phyloP scores from a whole-genome alignment of 2,888 invertebrate species.

The Formica aserva region DNA sequence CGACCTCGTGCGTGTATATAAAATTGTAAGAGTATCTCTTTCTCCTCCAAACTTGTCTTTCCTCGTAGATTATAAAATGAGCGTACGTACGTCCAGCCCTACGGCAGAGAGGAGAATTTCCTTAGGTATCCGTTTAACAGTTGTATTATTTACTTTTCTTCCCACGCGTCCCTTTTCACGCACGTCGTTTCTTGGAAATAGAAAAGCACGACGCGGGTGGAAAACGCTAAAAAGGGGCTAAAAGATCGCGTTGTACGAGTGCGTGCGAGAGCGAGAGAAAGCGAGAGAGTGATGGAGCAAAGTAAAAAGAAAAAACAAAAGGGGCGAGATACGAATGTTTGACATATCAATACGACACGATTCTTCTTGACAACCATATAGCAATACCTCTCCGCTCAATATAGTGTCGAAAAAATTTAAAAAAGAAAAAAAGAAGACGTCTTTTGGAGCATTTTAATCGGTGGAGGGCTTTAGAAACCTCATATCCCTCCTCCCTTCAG shows the following conservation, averaged over 20 bases:
- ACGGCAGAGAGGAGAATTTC: constrained; percentile 24
- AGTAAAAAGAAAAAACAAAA: constrained; percentile 31
- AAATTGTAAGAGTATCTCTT: constrained; percentile 22
- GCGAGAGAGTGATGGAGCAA: constrained; percentile 42
- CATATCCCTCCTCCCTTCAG: not conserved
- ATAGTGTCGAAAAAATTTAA: constrained; percentile 70
- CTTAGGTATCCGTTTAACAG: not conserved
- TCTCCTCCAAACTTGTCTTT: not conserved
- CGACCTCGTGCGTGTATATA: constrained; percentile 40
- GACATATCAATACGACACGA: constrained; percentile 81
- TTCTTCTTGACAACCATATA: constrained; percentile 77
- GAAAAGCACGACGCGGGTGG: not conserved
- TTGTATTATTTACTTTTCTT: constrained; percentile 1
- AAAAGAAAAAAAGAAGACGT: constrained; percentile 50
- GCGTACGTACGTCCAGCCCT: constrained; percentile 53
- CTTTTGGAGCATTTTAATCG: constrained; percentile 73
- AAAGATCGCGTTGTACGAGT: constrained; percentile 16
- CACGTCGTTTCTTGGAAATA: constrained; percentile 4
- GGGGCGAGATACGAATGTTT: constrained; percentile 68
- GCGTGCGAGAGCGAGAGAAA: constrained; percentile 6
- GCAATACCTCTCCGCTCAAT: constrained; percentile 84
- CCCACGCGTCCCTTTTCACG: not conserved
- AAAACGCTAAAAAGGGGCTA: not conserved
- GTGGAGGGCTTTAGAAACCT: constrained; percentile 55
- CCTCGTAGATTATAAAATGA: not conserved